Percentiles rank a stretch among this genome's conserved stretches.
Evolutionary conservation across 2,113 vertebrate genomes (phyloP).

Genomic region (Xiphophorus maculatus): DNA sequence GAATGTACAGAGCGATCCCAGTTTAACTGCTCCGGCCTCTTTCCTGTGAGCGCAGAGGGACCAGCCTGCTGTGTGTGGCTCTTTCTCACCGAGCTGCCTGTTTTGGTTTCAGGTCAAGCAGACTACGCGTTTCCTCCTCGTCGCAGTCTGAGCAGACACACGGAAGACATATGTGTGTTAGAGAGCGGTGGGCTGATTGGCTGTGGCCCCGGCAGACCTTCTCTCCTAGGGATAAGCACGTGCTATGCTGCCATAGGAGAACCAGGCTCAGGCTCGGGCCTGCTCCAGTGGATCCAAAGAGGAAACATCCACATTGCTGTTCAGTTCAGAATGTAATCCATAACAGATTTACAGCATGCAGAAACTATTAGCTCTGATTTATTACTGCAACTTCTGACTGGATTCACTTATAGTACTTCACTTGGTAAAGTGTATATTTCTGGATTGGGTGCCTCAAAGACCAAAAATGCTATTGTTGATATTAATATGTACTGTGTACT

Average conservation of each 20-base stretch:
- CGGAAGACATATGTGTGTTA: slow-evolving; percentile 47
- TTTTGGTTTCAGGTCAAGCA: slow-evolving; percentile 69
- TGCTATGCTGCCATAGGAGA: slow-evolving; percentile 52
- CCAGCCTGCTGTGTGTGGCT: slow-evolving; percentile 31
- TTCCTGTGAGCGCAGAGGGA: slow-evolving; percentile 55
- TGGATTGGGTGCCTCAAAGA: no score
- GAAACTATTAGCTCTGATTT: slow-evolving; percentile 23
- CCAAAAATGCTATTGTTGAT: no score
- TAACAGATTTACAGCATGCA: slow-evolving; percentile 14
- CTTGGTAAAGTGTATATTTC: background rate
- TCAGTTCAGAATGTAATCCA: slow-evolving; percentile 29
- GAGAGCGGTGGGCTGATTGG: slow-evolving; percentile 42
- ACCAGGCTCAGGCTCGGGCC: slow-evolving; percentile 12
- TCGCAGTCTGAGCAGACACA: slow-evolving; percentile 49
- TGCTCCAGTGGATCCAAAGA: slow-evolving; percentile 34
- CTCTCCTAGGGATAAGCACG: slow-evolving; percentile 68
- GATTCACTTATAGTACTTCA: background rate
- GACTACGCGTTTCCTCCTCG: slow-evolving; percentile 59
- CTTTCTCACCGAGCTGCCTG: slow-evolving; percentile 39
- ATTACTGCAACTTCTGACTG: slow-evolving; percentile 6
- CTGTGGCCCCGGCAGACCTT: slow-evolving; percentile 48
- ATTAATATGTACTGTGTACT: no score
- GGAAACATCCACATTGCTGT: slow-evolving; percentile 43
- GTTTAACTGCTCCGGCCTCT: slow-evolving; percentile 40
- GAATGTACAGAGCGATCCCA: slow-evolving; percentile 20